Evolutionary conservation across 2,797 vertebrate genomes (phyloP), one percentile per base, ranked within the genome.

Genomic region (Oreortyx pictus): DNA sequence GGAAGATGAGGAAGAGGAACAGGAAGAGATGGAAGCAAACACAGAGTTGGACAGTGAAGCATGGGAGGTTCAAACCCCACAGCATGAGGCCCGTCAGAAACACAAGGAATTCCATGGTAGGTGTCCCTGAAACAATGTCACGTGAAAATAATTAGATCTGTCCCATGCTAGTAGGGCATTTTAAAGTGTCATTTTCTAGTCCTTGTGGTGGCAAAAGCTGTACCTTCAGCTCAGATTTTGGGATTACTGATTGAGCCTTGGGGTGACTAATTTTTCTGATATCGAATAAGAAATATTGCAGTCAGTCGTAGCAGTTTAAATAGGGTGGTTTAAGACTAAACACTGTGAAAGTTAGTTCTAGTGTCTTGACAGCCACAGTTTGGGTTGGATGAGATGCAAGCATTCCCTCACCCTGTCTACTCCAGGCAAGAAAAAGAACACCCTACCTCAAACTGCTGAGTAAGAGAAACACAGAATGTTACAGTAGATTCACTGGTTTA

Each of bases 41-140:
- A 91, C 57, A 27, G 77, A 64, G 47, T 17, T 91, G 82, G 89
- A 65, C 37, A 88, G 15, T 41, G 93, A 94, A 14, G 62, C 74
- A 10, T 96, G 97, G 33, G 97, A 97, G 76, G 82, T 95, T 35
- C 73, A 24, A 77, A 90, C 90, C 39, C 71, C 77, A 0, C 89
- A 88, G 64, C 94, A 25, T 88, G 14, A 96, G 87, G 76, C 85
- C 96, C 97, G 44, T 77, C 87, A 87, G 96, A 98, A 97, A 90
- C 97, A 98, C 68, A 98, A 98, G 74, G 98, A 98, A 31, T 96
- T 97, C n/a, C 98, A 98, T 89, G 98, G 98, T 98, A 88, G 88
- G 97, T 95, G 22, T 86, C 20, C 43, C 37, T 64, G 33, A 35
- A 75, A n/a, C 41, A 61, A 3, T 1, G 19, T 33, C 61, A 50